These are phyloP conservation scores for Amphilophus citrinellus DNA, from an alignment of 2,113 vertebrate genomes.

Conservation along the genomic window DNA sequence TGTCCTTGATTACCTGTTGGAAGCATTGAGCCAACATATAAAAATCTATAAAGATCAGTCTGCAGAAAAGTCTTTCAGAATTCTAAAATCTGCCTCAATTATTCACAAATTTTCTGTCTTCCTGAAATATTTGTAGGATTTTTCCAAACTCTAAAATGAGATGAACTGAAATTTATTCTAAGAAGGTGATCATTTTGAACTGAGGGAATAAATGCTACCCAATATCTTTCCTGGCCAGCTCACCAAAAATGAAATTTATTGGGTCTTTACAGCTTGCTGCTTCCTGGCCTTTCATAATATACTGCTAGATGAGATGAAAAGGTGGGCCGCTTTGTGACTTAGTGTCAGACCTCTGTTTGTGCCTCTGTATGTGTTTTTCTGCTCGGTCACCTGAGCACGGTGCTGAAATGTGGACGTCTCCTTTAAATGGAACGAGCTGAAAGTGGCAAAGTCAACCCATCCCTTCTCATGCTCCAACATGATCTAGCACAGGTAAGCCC, in stretches of 20 bases:
- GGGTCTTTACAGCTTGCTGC: constrained; percentile 42
- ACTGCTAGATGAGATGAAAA: constrained; percentile 65
- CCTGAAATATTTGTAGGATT: constrained; percentile 16
- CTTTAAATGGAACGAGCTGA: constrained; percentile 43
- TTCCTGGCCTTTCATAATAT: constrained; percentile 45
- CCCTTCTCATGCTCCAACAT: constrained; percentile 67
- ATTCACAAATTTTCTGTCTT: not conserved
- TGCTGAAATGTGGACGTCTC: constrained; percentile 20
- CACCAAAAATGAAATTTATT: constrained; percentile 38
- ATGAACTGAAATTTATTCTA: constrained; percentile 33
- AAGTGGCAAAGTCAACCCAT: constrained; percentile 34
- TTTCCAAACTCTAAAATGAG: constrained; percentile 25
- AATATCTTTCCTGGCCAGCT: constrained; percentile 31
- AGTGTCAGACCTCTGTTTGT: constrained; percentile 48
- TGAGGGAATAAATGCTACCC: constrained; percentile 19
- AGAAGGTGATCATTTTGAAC: constrained; percentile 63
- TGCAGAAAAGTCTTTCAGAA: not conserved
- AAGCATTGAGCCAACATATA: not conserved
- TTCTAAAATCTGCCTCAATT: not conserved
- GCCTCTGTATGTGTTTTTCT: constrained; percentile 28
- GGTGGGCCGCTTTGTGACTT: constrained; percentile 23
- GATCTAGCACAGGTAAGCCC: constrained; percentile 79
- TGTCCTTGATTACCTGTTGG: constrained; percentile 14
- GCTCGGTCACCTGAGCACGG: constrained; percentile 6
- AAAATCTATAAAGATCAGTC: too few relatives aligned